These are phyloP conservation scores for Marronus borbonicus DNA, from an alignment of 2,888 invertebrate genomes.

Conservation along the genomic window DNA sequence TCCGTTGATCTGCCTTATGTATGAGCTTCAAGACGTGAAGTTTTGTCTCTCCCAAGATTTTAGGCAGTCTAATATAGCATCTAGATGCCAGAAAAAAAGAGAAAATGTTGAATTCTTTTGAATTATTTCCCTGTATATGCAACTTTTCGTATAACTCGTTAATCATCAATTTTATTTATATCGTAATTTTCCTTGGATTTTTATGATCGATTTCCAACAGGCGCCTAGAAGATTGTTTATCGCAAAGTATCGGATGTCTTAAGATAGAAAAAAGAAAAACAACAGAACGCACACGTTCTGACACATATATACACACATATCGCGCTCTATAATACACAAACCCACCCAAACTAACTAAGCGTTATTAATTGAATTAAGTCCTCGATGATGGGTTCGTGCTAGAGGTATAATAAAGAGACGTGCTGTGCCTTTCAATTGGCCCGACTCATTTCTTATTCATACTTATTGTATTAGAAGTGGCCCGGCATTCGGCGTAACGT, in stretches of 20 bases:
- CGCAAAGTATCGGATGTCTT: conserved; percentile 10
- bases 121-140: too few species aligned
- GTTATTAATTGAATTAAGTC: conserved; percentile 33
- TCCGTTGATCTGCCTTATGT: too few species aligned
- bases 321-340: not conserved
- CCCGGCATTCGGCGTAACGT: not conserved
- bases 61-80: too few species aligned
- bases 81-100: too few species aligned
- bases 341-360: conserved; percentile 5
- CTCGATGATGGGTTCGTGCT: conserved; percentile 3
- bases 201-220: conserved; percentile 9
- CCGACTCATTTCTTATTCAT: not conserved
- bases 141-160: not conserved
- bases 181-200: not conserved
- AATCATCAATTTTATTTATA: not conserved
- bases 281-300: not conserved
- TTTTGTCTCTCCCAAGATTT: too few species aligned
- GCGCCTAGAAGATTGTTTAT: conserved; percentile 5
- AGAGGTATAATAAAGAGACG: conserved; percentile 10
- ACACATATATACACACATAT: not conserved
- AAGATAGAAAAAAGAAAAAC: not conserved
- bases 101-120: too few species aligned
- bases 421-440: conserved; percentile 6
- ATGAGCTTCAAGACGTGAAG: too few species aligned
- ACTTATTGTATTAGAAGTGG: not conserved